Evolutionary conservation across 1,140 invertebrate species (phyloP).

Genomic region (Conopomorpha cramerella): DNA sequence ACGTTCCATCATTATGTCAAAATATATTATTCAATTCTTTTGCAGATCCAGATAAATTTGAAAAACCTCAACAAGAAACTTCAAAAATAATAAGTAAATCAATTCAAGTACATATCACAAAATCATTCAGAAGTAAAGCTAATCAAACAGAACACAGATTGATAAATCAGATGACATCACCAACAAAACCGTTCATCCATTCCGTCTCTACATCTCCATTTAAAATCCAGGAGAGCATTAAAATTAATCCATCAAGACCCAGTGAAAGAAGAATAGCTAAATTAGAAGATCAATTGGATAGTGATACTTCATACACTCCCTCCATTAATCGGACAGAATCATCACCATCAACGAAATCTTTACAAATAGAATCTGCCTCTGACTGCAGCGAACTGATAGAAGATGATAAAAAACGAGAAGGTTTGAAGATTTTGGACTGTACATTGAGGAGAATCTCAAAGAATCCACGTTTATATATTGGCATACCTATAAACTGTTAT

Average conservation of each 20-base stretch:
- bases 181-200: conserved; percentile 5
- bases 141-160: conserved; percentile 3
- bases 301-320: conserved; percentile 12
- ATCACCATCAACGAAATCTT: conserved; percentile 7
- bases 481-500: conserved; percentile 10
- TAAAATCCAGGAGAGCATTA: conserved; percentile 5
- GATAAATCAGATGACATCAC: conserved; percentile 8
- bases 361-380: conserved; percentile 8
- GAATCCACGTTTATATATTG: conserved; percentile 8
- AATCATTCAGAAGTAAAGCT: conserved; percentile 4
- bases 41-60: neutral
- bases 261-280: conserved; percentile 5
- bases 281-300: conserved; percentile 5
- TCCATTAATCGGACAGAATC: conserved; percentile 6
- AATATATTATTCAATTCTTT: neutral
- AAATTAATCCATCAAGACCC: conserved; percentile 5
- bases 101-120: conserved; percentile 4
- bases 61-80: neutral
- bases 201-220: conserved; percentile 11
- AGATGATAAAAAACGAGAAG: conserved; percentile 10
- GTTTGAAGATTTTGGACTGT: conserved; percentile 6
- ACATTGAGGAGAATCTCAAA: conserved; percentile 10
- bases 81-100: conserved; percentile 1
- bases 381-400: conserved; percentile 12
- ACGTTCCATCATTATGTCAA: neutral